These are phyloP conservation scores for Cylindroiulus punctatus DNA, from an alignment of 2,888 invertebrate species.

Conservation along the genomic window DNA sequence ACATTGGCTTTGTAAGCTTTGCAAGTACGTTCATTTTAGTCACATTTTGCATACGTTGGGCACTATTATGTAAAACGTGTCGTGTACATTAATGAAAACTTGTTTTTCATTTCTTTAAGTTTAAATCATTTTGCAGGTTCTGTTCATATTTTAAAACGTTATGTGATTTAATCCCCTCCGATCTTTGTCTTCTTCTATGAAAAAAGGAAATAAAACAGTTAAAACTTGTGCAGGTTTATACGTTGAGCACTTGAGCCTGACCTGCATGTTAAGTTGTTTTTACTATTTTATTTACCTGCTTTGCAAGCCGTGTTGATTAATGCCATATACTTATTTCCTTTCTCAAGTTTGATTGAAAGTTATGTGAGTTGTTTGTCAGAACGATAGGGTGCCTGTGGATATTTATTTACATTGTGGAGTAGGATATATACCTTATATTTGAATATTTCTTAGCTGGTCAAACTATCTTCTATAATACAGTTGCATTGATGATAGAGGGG, in stretches of 20 bases:
- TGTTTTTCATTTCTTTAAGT: not conserved
- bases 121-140: not conserved
- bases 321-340: not conserved
- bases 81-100: not conserved
- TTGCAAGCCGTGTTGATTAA: no score
- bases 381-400: not conserved
- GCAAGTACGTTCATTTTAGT: not conserved
- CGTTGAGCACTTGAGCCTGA: no score
- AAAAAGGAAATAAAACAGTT: constrained; percentile 41
- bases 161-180: not conserved
- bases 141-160: constrained; percentile 25
- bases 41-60: constrained; percentile 19
- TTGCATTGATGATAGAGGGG: not conserved
- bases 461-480: no score
- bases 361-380: not conserved
- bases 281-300: no score
- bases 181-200: constrained; percentile 42
- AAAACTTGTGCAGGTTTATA: constrained; percentile 11
- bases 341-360: not conserved
- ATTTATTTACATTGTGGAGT: not conserved
- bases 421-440: no score
- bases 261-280: no score
- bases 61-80: not conserved
- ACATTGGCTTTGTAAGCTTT: constrained; percentile 20
- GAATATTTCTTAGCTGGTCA: no score